These are phyloP conservation scores for Eupelmus urozonus DNA, from an alignment of 2,888 invertebrate species.

Conservation along the genomic window DNA sequence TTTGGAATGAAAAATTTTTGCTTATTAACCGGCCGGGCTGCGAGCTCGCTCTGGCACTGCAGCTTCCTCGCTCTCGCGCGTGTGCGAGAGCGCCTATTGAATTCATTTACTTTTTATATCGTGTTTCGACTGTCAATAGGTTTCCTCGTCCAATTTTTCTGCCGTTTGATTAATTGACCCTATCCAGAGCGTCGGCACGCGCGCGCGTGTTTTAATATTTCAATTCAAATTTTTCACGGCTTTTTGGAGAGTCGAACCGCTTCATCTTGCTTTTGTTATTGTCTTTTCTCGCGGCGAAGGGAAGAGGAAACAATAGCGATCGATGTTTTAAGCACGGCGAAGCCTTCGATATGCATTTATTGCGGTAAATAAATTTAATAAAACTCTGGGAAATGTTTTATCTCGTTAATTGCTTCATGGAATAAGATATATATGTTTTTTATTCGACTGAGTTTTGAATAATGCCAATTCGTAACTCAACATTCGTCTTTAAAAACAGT, in stretches of 20 bases:
- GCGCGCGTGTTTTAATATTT: constrained; percentile 59
- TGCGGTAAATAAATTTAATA: too few species aligned
- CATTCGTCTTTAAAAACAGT: too few species aligned
- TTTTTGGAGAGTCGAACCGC: neutral
- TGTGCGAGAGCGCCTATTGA: constrained; percentile 63
- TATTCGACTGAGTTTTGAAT: too few species aligned
- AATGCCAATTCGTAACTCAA: too few species aligned
- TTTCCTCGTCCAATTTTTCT: constrained; percentile 71
- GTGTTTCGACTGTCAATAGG: constrained; percentile 69
- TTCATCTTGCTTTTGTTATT: constrained; percentile 32
- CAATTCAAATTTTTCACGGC: constrained; percentile 48
- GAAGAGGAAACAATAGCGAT: constrained; percentile 2
- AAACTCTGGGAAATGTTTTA: too few species aligned
- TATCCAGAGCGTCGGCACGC: constrained; percentile 35
- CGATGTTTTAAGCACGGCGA: constrained; percentile 3
- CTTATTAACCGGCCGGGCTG: constrained; percentile 65
- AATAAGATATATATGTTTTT: too few species aligned
- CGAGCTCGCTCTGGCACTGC: neutral
- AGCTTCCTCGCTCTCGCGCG: constrained; percentile 34
- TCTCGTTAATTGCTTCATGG: too few species aligned
- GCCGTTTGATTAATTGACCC: constrained; percentile 70
- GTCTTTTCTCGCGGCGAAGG: neutral
- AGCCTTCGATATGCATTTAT: too few species aligned
- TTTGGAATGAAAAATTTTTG: constrained; percentile 66
- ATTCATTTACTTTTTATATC: constrained; percentile 72